Base-by-base conservation (phyloP, 2,113 vertebrate genomes). In the Salvelinus fontinalis region DNA sequence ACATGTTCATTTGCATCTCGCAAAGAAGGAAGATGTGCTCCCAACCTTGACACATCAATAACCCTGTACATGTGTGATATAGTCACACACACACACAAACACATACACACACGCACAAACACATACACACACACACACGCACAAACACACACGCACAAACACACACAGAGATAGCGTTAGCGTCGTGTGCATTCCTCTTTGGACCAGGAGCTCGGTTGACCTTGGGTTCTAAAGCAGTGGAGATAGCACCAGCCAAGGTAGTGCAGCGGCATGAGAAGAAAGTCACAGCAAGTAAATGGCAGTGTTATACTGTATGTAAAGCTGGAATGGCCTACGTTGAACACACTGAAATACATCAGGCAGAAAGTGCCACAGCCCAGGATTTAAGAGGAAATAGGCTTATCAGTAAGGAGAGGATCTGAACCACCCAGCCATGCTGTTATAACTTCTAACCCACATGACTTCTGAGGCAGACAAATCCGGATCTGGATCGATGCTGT, bases 201-300 rank as follows among this genome's bases (percentile, higher is more conserved):
- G 60, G 39, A 73, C 69, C 18, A 51, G 68, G 70, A 65, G 72
- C 27, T 77, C 71, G 39, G 20, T 78, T 84, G 84, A 86, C 86
- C 80, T 85, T 84, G 81, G 29, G 75, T 73, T 65, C 34, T 18
- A 77, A 78, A 74, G 26, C 8, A 20, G 44, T 81, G 59, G 39
- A 1, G 18, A 82, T 75, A 68, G 81, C 77, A 78, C 72, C 71
- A 78, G 73, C 78, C 70, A 69, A 79, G 73, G 78, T 68, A 69
- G 44, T 71, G 67, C 77, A 68, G 57, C 26, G 14, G 75, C 57
- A 78, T 65, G 64, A 54, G 27, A 54, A 34, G 48, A 57, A 59
- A 59, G 18, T 57, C 20, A 82, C 31, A 65, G 64, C 79, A 81
- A 74, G 65, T 73, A 88, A 88, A 88, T 86, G 81, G 74, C 76